A percentile compares a stretch with the other conserved stretches of the same genome.
Evolutionary conservation across 2,888 invertebrate species (phyloP).

Genomic region (Bombylius major): DNA sequence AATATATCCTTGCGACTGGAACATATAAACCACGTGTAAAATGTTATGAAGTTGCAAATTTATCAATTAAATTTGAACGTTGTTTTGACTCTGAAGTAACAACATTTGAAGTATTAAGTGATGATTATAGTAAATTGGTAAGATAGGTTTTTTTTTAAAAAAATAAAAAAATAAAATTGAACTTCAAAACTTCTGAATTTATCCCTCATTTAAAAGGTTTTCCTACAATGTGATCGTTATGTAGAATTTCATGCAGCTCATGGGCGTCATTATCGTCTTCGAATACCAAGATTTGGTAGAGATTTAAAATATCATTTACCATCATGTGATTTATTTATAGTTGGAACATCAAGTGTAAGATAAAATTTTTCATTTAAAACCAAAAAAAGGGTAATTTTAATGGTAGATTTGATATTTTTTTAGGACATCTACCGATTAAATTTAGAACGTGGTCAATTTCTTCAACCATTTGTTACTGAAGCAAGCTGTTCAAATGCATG

Average conservation of each 20-base stretch:
- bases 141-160: not conserved
- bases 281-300: conserved; percentile 91
- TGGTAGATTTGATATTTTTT: conserved; percentile 8
- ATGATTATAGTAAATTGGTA: conserved; percentile 86
- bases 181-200: too few relatives aligned
- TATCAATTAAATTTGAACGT: conserved; percentile 94
- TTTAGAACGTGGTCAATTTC: conserved; percentile 87
- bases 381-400: too few relatives aligned
- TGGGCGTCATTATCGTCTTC: conserved; percentile 77
- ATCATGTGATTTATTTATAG: conserved; percentile 84
- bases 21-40: conserved; percentile 92
- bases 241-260: conserved; percentile 92
- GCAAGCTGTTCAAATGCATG: conserved; percentile 70
- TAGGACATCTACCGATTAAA: conserved; percentile 92
- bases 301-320: conserved; percentile 85
- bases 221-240: conserved; percentile 77
- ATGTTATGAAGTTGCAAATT: conserved; percentile 91
- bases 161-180: not conserved
- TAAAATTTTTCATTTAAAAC: conserved; percentile 6
- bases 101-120: conserved; percentile 83
- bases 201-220: conserved; percentile 24
- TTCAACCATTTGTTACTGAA: conserved; percentile 68
- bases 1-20: conserved; percentile 85
- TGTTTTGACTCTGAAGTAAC: conserved; percentile 95
- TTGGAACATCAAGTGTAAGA: conserved; percentile 67